These are phyloP conservation scores for Drosophila rhopaloa DNA, from an alignment of 1,140 invertebrate genomes.

Conservation along the genomic window DNA sequence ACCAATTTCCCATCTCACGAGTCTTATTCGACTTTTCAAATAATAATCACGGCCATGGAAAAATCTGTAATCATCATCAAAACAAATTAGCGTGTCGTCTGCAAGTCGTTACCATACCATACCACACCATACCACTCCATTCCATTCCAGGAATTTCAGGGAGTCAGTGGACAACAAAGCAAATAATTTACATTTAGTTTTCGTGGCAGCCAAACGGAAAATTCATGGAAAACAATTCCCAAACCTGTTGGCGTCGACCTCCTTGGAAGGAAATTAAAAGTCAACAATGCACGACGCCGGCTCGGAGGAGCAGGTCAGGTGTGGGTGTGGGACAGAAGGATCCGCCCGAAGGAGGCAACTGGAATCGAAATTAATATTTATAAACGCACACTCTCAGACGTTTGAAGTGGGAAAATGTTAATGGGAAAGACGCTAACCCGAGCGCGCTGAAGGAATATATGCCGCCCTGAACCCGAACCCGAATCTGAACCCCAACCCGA, in stretches of 20 bases:
- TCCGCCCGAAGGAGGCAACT: not conserved
- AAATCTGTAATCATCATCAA: constrained; percentile 51
- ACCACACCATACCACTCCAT: not conserved
- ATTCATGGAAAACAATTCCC: constrained; percentile 64
- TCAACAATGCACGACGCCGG: constrained; percentile 60
- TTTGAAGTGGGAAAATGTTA: constrained; percentile 41
- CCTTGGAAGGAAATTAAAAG: constrained; percentile 70
- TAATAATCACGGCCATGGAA: constrained; percentile 43
- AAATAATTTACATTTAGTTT: constrained; percentile 75
- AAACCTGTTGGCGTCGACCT: constrained; percentile 57
- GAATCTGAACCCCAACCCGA: not conserved
- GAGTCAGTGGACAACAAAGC: constrained; percentile 36
- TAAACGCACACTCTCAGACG: constrained; percentile 61
- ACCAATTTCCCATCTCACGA: constrained; percentile 18
- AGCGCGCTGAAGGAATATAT: constrained; percentile 12
- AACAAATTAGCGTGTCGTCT: constrained; percentile 73
- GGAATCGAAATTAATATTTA: constrained; percentile 78
- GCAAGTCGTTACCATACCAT: constrained; percentile 46
- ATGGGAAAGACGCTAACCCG: constrained; percentile 38
- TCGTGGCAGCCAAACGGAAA: constrained; percentile 56
- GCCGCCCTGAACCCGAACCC: not conserved
- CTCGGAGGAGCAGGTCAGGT: constrained; percentile 1
- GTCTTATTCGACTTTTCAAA: constrained; percentile 33
- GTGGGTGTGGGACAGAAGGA: not conserved
- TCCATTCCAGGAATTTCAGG: not conserved